Percentiles rank a stretch among this genome's conserved stretches.
Conservation (phyloP, 2,888 invertebrate species). For the Liposcelis brunnea region DNA sequence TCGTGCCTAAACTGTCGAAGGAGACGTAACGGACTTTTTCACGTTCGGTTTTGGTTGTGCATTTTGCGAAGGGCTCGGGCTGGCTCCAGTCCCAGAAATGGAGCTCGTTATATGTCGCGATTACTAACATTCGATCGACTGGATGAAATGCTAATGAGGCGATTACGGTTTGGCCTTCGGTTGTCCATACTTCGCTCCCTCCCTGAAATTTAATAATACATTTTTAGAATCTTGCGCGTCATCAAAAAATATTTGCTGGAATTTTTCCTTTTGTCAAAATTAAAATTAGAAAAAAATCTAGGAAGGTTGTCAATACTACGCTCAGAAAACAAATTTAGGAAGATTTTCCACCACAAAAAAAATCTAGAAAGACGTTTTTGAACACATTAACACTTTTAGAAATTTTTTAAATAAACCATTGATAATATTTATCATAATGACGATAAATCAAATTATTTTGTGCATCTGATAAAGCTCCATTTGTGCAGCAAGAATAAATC, state of each 20-base stretch:
- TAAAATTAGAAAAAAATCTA: not conserved
- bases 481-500: too few species aligned
- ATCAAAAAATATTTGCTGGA: not conserved
- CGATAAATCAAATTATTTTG: too few species aligned
- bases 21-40: slow-evolving; percentile 78
- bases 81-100: slow-evolving; percentile 83
- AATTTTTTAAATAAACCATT: too few species aligned
- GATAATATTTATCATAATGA: too few species aligned
- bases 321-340: too few species aligned
- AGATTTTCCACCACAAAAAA: too few species aligned
- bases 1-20: slow-evolving; percentile 64
- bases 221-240: not conserved
- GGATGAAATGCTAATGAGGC: slow-evolving; percentile 81
- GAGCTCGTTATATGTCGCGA: slow-evolving; percentile 67
- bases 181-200: slow-evolving; percentile 70
- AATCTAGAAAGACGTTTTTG: too few species aligned
- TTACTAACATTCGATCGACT: slow-evolving; percentile 60
- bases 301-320: too few species aligned
- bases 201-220: slow-evolving; percentile 35
- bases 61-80: slow-evolving; percentile 54
- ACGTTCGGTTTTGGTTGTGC: slow-evolving; percentile 53
- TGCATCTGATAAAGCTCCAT: too few species aligned
- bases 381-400: too few species aligned
- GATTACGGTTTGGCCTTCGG: slow-evolving; percentile 54
- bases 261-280: not conserved